phyloP scores from a whole-genome alignment of 2,888 invertebrate genomes.

The Corythucha ciliata region DNA sequence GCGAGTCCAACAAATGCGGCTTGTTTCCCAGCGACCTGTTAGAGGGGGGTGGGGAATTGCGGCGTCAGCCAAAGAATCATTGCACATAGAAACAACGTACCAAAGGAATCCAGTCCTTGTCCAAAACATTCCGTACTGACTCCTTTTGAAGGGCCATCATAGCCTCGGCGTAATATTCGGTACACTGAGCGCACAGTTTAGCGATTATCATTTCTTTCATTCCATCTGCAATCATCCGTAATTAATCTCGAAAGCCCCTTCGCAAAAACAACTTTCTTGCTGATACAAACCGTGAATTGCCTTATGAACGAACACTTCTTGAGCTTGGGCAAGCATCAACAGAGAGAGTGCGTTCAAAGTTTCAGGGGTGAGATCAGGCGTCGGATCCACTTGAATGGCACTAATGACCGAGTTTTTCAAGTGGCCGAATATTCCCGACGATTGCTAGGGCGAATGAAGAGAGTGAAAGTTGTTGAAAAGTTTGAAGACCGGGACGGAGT shows the following conservation, averaged over 20 bases:
- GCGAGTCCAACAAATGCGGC: slow-evolving; percentile 79
- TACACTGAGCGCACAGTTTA: slow-evolving; percentile 83
- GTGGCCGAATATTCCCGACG: slow-evolving; percentile 80
- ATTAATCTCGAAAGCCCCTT: too few species aligned
- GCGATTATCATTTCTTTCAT: slow-evolving; percentile 93
- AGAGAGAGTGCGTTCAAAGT: slow-evolving; percentile 74
- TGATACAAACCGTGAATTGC: slow-evolving; percentile 62
- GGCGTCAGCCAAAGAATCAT: not conserved
- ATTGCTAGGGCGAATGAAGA: slow-evolving; percentile 50
- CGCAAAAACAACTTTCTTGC: not conserved
- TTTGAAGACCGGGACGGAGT: not conserved
- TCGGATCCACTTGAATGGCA: slow-evolving; percentile 87
- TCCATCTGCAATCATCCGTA: slow-evolving; percentile 45
- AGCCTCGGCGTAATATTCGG: slow-evolving; percentile 89
- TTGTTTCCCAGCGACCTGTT: slow-evolving; percentile 61
- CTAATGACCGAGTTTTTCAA: slow-evolving; percentile 71
- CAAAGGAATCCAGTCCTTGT: slow-evolving; percentile 71
- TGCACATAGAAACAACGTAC: slow-evolving; percentile 45
- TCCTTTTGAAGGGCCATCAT: slow-evolving; percentile 79
- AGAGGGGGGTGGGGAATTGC: not conserved
- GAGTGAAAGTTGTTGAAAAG: not conserved
- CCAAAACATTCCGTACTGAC: slow-evolving; percentile 72
- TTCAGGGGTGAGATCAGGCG: slow-evolving; percentile 90
- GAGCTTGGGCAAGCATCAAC: slow-evolving; percentile 95
- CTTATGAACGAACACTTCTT: slow-evolving; percentile 93